Evolutionary conservation across 2,113 vertebrate species (phyloP), one percentile per base, ranked within the genome.

Genomic region (Beaufortia kweichowensis): DNA sequence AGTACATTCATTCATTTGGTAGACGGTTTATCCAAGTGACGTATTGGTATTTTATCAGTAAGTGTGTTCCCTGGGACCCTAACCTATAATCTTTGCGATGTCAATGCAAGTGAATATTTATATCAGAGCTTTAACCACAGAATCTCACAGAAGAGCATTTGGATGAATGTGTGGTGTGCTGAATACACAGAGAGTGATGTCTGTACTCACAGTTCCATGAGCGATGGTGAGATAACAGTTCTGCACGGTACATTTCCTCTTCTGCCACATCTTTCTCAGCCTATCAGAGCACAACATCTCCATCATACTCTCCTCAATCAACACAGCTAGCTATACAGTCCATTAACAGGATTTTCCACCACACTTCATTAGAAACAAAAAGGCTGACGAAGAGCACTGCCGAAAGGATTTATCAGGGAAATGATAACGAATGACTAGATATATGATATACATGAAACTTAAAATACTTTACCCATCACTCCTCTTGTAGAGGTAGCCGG

Each of bases 201-300:
- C 15, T 26, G 41, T 61, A 67, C 88, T 80, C 87, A 92, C 92
- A 71, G 82, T 86, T 81, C 89, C 87, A 72, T 92, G 92, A 19
- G 87, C 90, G 31, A 93, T 89, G 70, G 88, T 93, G 55, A 93
- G 79, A 84, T 90, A 93, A 84, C 90, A 90, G 83, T 91, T 89
- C 81, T 85, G 89, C 73, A 92, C 76, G 8, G 81, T 85, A 55
- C 90, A 92, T 60, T 88, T 92, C 84, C 90, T 89, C 82, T 91
- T 92, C 85, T 91, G 90, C 91, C 90, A 93, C 80, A 91, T 89
- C 83, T 90, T 92, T 60, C 91, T 88, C 73, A 92, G 81, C 79
- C 91, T 92, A 82, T 19, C 29, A 72, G 15, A 43, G n/a, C 26
- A 57, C 60, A 46, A 35, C 28, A 66, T 39, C 9, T 12, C 64